These are phyloP conservation scores for Hipposideros armiger DNA, from an alignment of 2,113 vertebrate genomes.

Conservation along the genomic window DNA sequence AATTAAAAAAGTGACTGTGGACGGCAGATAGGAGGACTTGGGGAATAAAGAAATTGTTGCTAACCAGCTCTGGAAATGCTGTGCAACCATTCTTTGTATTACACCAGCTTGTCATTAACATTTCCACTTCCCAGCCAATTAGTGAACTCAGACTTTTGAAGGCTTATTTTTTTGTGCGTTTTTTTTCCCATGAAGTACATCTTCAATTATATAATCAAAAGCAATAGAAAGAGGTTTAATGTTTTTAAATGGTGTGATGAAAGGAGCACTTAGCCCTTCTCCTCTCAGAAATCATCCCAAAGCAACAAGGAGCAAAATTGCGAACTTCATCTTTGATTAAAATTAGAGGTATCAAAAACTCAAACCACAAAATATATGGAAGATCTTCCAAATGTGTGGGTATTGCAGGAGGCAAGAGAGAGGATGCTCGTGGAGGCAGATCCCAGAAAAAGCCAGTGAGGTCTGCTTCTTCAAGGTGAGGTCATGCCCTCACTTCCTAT, in stretches of 20 bases:
- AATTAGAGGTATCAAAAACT: neutral
- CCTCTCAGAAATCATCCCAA: conserved; percentile 9
- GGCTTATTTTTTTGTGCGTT: neutral
- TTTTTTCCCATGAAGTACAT: neutral
- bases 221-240: neutral
- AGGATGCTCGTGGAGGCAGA: neutral
- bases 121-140: neutral
- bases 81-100: rapidly evolving
- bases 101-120: neutral
- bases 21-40: too few species aligned
- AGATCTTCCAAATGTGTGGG: neutral
- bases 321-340: conserved; percentile 19
- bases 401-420: neutral
- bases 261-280: neutral
- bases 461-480: neutral
- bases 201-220: conserved; percentile 30
- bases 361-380: neutral
- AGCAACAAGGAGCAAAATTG: neutral
- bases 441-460: neutral
- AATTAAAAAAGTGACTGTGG: neutral
- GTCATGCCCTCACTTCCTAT: neutral
- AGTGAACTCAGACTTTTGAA: neutral
- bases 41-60: neutral
- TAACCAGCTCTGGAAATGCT: neutral
- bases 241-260: neutral